These are phyloP conservation scores for Grammomys dolichurus DNA, from an alignment of 2,113 vertebrate species.

Conservation along the genomic window DNA sequence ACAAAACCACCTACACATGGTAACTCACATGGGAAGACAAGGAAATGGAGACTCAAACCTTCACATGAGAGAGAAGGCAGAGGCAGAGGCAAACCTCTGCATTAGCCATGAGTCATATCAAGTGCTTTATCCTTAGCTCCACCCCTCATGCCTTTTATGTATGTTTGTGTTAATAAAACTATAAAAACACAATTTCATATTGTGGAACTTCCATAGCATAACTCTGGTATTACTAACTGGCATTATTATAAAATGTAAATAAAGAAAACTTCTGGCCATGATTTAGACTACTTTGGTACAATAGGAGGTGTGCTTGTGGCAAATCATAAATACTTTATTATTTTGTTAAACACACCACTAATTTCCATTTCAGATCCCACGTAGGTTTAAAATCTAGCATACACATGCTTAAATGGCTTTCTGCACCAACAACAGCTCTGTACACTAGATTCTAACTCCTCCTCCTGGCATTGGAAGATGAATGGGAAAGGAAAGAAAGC, in stretches of 20 bases:
- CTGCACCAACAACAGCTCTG: neutral
- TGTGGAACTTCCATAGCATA: neutral
- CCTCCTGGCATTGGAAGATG: neutral
- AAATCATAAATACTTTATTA: slow-evolving; percentile 9
- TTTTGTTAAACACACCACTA: neutral
- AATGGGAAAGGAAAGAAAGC: neutral
- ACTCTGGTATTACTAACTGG: neutral
- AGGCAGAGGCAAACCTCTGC: neutral
- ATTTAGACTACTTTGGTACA: neutral
- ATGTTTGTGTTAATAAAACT: neutral
- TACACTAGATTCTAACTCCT: neutral
- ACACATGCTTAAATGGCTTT: neutral
- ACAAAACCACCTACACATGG: neutral
- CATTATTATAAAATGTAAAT: no score
- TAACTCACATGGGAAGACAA: neutral
- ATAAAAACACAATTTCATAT: neutral
- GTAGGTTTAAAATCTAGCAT: neutral
- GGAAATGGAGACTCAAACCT: neutral
- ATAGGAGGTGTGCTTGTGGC: neutral
- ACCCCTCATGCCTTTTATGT: no score
- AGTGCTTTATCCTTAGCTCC: neutral
- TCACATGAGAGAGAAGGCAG: neutral
- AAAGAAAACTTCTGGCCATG: neutral
- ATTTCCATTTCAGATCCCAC: neutral
- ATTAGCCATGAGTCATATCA: neutral